These are phyloP conservation scores for Salvelinus fontinalis DNA, from an alignment of 2,113 vertebrate genomes.

Conservation along the genomic window DNA sequence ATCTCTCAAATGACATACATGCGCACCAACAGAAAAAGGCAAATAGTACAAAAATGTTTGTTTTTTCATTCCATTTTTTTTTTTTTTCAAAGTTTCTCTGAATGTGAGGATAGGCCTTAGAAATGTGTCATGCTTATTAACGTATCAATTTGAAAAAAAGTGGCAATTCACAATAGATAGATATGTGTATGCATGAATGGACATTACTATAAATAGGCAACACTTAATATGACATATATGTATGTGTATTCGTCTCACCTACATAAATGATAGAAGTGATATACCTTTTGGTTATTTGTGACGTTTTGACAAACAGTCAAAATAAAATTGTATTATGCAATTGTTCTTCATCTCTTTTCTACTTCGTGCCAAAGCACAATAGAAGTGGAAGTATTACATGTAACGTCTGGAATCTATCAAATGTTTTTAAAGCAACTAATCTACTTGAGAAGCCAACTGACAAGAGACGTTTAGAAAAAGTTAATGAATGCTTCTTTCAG, in stretches of 20 bases:
- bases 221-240: conserved; percentile 73
- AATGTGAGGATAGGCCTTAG: conserved; percentile 81
- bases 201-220: conserved; percentile 32
- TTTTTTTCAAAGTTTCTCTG: conserved; percentile 54
- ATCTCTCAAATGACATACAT: conserved; percentile 17
- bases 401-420: conserved; percentile 61
- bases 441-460: conserved; percentile 83
- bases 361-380: conserved; percentile 39
- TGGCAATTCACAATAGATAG: conserved; percentile 87
- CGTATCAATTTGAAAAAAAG: conserved; percentile 87
- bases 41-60: conserved; percentile 61
- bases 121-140: conserved; percentile 94
- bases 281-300: conserved; percentile 91
- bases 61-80: conserved; percentile 18
- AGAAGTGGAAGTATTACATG: conserved; percentile 53
- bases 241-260: conserved; percentile 54
- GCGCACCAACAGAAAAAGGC: conserved; percentile 47
- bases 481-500: conserved; percentile 93
- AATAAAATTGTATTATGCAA: conserved; percentile 77
- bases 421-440: conserved; percentile 75
- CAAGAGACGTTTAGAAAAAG: conserved; percentile 64
- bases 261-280: conserved; percentile 72
- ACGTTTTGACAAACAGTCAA: conserved; percentile 84
- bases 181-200: conserved; percentile 67
- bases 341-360: conserved; percentile 48